Percentiles rank a stretch among this genome's conserved stretches.
Conservation (phyloP, 2,113 vertebrate species). For the Blennius ocellaris region DNA sequence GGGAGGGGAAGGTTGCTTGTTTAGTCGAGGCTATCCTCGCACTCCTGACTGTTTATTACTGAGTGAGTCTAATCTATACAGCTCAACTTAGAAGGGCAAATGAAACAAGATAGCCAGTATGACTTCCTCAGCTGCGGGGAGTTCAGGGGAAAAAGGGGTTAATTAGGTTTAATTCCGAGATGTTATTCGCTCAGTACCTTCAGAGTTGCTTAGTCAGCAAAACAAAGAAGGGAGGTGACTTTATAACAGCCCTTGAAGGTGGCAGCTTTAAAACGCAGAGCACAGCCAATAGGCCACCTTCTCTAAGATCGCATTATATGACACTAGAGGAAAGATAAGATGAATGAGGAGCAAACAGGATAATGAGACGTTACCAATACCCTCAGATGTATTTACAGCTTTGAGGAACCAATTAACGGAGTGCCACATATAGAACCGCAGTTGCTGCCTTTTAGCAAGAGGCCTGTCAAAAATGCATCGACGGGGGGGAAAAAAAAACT, state of each 20-base stretch:
- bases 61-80: conserved; percentile 11
- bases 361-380: not conserved
- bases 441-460: conserved; percentile 1
- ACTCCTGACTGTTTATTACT: not conserved
- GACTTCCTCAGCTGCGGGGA: conserved; percentile 26
- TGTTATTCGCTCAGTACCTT: conserved; percentile 44
- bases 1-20: not conserved
- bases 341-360: conserved; percentile 1
- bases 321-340: conserved; percentile 7
- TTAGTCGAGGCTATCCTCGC: not conserved
- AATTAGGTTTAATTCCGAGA: conserved; percentile 68
- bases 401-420: conserved; percentile 12
- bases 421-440: not conserved
- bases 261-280: conserved; percentile 31
- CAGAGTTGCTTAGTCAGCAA: conserved; percentile 61
- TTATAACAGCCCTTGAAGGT: conserved; percentile 47
- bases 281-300: conserved; percentile 2
- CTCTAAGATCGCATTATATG: not conserved
- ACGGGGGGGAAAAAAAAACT: not conserved
- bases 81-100: conserved; percentile 30
- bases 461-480: conserved; percentile 24
- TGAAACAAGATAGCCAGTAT: conserved; percentile 25
- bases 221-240: conserved; percentile 62
- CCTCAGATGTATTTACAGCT: conserved; percentile 7
- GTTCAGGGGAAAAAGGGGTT: conserved; percentile 52